Evolutionary conservation across 2,797 vertebrate species (phyloP), one percentile per base, ranked within the genome.

Genomic region (Scleropages formosus): DNA sequence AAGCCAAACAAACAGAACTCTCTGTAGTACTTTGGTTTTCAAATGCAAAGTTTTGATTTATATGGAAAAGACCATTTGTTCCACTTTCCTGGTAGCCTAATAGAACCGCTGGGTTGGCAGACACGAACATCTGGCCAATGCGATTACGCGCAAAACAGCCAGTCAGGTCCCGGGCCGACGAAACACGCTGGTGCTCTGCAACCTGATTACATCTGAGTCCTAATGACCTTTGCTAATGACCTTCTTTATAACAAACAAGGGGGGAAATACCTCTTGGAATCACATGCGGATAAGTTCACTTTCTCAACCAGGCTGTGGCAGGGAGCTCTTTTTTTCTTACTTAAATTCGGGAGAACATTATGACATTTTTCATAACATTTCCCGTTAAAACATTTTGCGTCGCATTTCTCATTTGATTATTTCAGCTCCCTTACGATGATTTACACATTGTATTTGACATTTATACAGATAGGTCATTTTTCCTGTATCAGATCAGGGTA

Each of bases 1-100:
- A 71, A 56, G 68, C 53, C 27, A 71, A 71, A 22, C 68, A 71
- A 71, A 71, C 47, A 26, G 71, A 71, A 56, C 7, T 27, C 2
- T 56, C 47, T 56, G 20, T 44, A 49, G 8, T 18, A 20, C n/a
- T 1, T 20, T 8, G 61, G n/a, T 61, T 51, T 71, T 71, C 24
- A 53, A 22, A 71, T 71, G 53, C 53, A 56, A 56, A 15, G 49
- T 53, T 56, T 53, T 24, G 27, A 11, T 61, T 18, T 18, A 8
- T 61, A 18, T 20, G 31, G 31, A 39, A 39, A 39, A 39, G 2
- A 39, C 59, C 8, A 20, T 61, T 20, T 20, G 15, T 18, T 59
- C n/a, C 22, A 24, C 12, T 15, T 71, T 58, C 56, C 49, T 68
- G 27, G 49, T 26, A 26, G 24, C 68, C 22, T 4, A 16, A 27